phyloP scores from a whole-genome alignment of 2,888 invertebrate genomes.

The Monopis laevigella region DNA sequence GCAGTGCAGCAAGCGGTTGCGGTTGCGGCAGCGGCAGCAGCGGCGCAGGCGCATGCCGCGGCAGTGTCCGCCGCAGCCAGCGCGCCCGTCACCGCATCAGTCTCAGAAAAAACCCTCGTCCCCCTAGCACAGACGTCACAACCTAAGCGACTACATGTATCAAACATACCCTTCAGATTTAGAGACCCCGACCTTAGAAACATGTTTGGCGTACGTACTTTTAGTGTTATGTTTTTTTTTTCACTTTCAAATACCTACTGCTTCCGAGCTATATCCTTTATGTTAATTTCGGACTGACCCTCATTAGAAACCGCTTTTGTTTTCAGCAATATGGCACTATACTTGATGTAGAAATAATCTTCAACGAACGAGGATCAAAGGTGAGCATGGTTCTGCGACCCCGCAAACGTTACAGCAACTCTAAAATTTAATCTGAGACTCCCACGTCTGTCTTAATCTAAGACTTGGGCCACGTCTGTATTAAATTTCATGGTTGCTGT shows the following conservation, averaged over 20 bases:
- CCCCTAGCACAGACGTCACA: constrained; percentile 66
- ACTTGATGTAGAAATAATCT: constrained; percentile 99
- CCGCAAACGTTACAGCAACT: constrained; percentile 4
- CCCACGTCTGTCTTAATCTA: constrained; percentile 2
- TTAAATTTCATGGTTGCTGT: constrained; percentile 12
- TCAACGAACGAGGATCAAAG: constrained; percentile 99
- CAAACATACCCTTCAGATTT: constrained; percentile 99
- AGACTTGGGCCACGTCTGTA: no score
- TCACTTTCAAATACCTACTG: neutral
- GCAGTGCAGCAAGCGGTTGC: constrained; percentile 47
- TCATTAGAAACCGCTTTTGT: constrained; percentile 36
- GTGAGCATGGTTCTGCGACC: constrained; percentile 71
- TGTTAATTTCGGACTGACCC: constrained; percentile 11
- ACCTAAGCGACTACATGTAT: constrained; percentile 97
- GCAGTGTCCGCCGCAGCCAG: constrained; percentile 30
- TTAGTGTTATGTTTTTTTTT: constrained; percentile 14
- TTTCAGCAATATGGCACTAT: constrained; percentile 98
- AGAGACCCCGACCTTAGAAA: constrained; percentile 98
- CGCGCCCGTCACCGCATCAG: constrained; percentile 37
- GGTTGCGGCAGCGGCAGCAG: constrained; percentile 59
- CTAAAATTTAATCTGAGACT: constrained; percentile 8
- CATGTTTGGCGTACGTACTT: constrained; percentile 94
- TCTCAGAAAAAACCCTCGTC: constrained; percentile 61
- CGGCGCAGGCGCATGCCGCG: constrained; percentile 51
- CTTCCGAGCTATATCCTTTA: constrained; percentile 13